Evolutionary conservation across 92 coral and sea anemone species (phyloP).

Genomic region (Porites cylindrica): DNA sequence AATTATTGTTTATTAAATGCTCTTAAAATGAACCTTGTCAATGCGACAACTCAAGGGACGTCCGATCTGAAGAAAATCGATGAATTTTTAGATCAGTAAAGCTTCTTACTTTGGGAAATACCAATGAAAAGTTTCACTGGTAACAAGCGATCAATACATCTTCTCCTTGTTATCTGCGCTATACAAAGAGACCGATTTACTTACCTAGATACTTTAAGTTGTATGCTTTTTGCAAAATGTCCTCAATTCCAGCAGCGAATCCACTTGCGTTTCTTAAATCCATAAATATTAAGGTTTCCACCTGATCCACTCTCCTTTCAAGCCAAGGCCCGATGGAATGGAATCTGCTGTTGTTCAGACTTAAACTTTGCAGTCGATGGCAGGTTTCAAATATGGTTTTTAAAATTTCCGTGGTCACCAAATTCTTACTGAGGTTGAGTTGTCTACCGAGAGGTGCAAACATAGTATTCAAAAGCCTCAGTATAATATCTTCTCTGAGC

Average conservation of each 20-base stretch:
- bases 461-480: conserved; percentile 42
- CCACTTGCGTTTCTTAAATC: conserved; percentile 77
- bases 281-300: conserved; percentile 34
- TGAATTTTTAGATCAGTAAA: too few relatives aligned
- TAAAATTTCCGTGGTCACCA: conserved; percentile 54
- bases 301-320: conserved; percentile 30
- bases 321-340: conserved; percentile 46
- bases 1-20: too few relatives aligned
- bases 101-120: too few relatives aligned
- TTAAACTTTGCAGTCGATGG: conserved; percentile 51
- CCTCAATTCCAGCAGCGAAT: conserved; percentile 60
- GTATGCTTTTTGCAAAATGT: conserved; percentile 42
- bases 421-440: conserved; percentile 50
- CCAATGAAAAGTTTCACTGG: too few relatives aligned
- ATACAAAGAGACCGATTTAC: background rate
- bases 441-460: conserved; percentile 83
- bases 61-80: too few relatives aligned
- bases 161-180: too few relatives aligned
- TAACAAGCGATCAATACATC: too few relatives aligned
- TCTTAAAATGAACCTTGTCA: too few relatives aligned
- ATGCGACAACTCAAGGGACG: too few relatives aligned
- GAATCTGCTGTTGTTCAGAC: conserved; percentile 66
- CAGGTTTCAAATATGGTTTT: conserved; percentile 52
- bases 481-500: conserved; percentile 33
- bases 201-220: conserved; percentile 71